Evolutionary conservation across 2,888 invertebrate species (phyloP), one percentile per base, ranked within the genome.

Genomic region (Aquatica leii): DNA sequence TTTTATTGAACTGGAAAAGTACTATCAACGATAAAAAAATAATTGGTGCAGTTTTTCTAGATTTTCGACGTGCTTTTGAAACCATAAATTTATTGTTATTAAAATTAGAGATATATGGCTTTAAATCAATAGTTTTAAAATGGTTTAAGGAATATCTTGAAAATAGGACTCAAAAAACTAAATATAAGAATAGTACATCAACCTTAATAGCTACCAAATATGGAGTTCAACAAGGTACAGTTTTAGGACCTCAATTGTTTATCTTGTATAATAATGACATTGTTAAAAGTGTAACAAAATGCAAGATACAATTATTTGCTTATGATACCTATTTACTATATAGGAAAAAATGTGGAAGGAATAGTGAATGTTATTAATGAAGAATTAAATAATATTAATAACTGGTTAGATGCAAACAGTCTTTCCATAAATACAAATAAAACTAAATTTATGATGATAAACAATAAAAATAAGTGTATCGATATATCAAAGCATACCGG

Each of bases 181-280:
- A 31, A 31, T 50, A 24, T 50, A 50, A 31, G 4, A 31, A 31
- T 15, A 14, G 31, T 31, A 31, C 21, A 9, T 24, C 50, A 4
- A n/a, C 9, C 5, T 21, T 50, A 14, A 50, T 3, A 21, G 3
- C 1, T 31, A 31, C 31, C 12, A n/a, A 14, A 31, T 50, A 12
- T 31, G 31, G 50, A 24, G 31, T 31, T 31, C 50, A 24, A 24
- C 50, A 50, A 31, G 50, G 15, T 9, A 31, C 50, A 1, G 50
- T 50, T 12, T 50, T 50, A 21, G 50, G 8, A 11, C 24, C 50
- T 31, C 24, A 31, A 6, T 14, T 50, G 37, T n/a, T n/a, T n/a
- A n/a, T n/a, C n/a, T n/a, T n/a, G n/a, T n/a, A n/a, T n/a, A n/a
- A n/a, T n/a, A n/a, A 50, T 50, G 31, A 50, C 15, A 50, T 50